These are phyloP conservation scores for Pseudeuparius sepicola DNA, from an alignment of 2,888 invertebrate genomes.

Conservation along the genomic window DNA sequence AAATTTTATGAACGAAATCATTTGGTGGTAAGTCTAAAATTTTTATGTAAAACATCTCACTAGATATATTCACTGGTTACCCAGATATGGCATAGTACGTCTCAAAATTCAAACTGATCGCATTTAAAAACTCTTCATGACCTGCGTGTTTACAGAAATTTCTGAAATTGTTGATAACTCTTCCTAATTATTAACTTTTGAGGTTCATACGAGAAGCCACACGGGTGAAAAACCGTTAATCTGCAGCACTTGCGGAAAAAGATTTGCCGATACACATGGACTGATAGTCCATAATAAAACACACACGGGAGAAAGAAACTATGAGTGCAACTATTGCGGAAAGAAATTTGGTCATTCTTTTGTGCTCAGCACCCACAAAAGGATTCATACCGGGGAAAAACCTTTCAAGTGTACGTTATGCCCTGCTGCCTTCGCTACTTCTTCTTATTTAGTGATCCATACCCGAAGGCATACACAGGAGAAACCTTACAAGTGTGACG, in stretches of 20 bases:
- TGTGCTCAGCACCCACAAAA: conserved; percentile 36
- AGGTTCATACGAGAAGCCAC: conserved; percentile 34
- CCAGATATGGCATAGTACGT: too few relatives aligned
- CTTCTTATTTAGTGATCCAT: conserved; percentile 36
- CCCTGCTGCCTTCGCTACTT: conserved; percentile 32
- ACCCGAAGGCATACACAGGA: conserved; percentile 35
- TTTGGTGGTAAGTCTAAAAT: conserved; percentile 27
- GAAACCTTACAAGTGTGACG: conserved; percentile 34
- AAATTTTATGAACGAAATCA: conserved; percentile 33
- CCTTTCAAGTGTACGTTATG: conserved; percentile 34
- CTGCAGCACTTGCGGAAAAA: conserved; percentile 35
- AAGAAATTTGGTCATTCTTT: conserved; percentile 36
- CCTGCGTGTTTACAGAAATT: too few relatives aligned
- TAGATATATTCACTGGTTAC: too few relatives aligned
- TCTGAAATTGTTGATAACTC: too few relatives aligned
- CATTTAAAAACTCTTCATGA: too few relatives aligned
- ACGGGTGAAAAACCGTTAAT: conserved; percentile 34
- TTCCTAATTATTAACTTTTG: too few relatives aligned
- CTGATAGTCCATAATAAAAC: conserved; percentile 34
- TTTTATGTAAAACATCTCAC: too few relatives aligned
- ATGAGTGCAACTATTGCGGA: too few relatives aligned
- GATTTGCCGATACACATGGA: conserved; percentile 33
- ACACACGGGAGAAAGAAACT: conserved; percentile 35
- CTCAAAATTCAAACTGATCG: too few relatives aligned
- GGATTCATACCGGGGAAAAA: too few relatives aligned